Base-by-base conservation (phyloP, 2,797 vertebrate species). In the Oryzias dopingdopingensis region DNA sequence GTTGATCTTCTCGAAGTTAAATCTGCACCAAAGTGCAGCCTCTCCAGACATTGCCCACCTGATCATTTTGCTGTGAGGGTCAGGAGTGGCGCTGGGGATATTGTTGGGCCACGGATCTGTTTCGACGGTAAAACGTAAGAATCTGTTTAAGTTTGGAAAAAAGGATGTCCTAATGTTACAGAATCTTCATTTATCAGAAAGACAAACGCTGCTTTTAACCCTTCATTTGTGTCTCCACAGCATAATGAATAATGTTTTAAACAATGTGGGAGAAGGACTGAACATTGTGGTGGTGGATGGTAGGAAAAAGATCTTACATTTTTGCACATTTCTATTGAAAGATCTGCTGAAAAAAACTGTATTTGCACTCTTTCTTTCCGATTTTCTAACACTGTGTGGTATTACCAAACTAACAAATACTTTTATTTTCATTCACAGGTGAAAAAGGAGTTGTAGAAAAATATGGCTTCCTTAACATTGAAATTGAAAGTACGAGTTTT, bases 41-140 rank as follows among this genome's bases (percentile, higher is more conserved):
- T 92, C 50, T 68, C 70, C 47, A 87, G 51, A 62, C 41, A 26
- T 4, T 98, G 95, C 43, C 82, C 90, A 0, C 0, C 13, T 0
- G 44, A 90, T 46, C 64, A 86, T 52, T 96, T 93, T 42, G 74
- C 93, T 0, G 89, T 99, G 53, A 86, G 62, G 56, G 81, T 98
- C 56, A 49, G 15, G 50, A 98, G 95, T 0, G 94, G 96, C 0
- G 92, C 92, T 0, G 93, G 94, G 40, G 86, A 93, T 0, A 74
- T 95, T 13, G 88, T 97, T 5, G 94, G 95, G n/a, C 94, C 96
- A 40, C 90, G 76, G 14, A 91, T 98, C 65, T 97, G 96, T 80
- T 93, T 97, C 2, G 70, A 97, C 0, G 88, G 88, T 42, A 48
- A 63, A 32, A 48, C 74, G 96, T 96, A 90, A 12, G 32, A 37